Percentiles rank a stretch among this genome's conserved stretches.
These are phyloP conservation scores for Adelognathus sp. DNA, from an alignment of 2,888 invertebrate species.

Conservation along the genomic window DNA sequence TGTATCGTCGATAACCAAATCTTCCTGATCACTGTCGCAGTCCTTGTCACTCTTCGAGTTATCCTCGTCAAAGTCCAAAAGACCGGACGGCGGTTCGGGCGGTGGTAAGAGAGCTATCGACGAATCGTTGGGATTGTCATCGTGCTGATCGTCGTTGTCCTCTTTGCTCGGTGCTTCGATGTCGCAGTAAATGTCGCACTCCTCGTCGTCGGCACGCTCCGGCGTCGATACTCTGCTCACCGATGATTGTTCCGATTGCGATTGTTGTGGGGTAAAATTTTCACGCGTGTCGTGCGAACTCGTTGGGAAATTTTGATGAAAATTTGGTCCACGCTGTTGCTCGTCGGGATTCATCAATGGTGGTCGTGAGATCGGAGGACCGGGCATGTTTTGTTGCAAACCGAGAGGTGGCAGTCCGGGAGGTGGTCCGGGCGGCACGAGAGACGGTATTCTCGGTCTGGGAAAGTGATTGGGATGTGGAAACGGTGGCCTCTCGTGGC, in stretches of 20 bases:
- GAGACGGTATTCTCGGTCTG: slow-evolving; percentile 50
- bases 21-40: slow-evolving; percentile 78
- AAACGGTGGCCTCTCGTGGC: slow-evolving; percentile 62
- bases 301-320: slow-evolving; percentile 63
- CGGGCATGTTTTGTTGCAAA: slow-evolving; percentile 39
- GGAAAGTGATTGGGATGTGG: slow-evolving; percentile 53
- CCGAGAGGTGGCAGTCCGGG: slow-evolving; percentile 46
- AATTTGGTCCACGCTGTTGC: slow-evolving; percentile 51
- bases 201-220: slow-evolving; percentile 77
- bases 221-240: background rate
- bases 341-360: background rate
- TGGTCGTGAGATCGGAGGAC: slow-evolving; percentile 22
- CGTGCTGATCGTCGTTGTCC: slow-evolving; percentile 73
- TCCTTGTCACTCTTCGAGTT: slow-evolving; percentile 77
- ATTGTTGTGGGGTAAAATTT: slow-evolving; percentile 19
- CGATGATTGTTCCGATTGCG: background rate
- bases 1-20: slow-evolving; percentile 78
- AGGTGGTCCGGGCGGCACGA: slow-evolving; percentile 52
- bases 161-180: slow-evolving; percentile 81
- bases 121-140: slow-evolving; percentile 68
- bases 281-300: slow-evolving; percentile 54
- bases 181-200: slow-evolving; percentile 85
- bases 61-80: slow-evolving; percentile 79
- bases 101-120: slow-evolving; percentile 78
- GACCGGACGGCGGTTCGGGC: slow-evolving; percentile 80